Evolutionary conservation across 2,888 invertebrate genomes (phyloP), one percentile per base, ranked within the genome.

Genomic region (Petrolisthes cinctipes): DNA sequence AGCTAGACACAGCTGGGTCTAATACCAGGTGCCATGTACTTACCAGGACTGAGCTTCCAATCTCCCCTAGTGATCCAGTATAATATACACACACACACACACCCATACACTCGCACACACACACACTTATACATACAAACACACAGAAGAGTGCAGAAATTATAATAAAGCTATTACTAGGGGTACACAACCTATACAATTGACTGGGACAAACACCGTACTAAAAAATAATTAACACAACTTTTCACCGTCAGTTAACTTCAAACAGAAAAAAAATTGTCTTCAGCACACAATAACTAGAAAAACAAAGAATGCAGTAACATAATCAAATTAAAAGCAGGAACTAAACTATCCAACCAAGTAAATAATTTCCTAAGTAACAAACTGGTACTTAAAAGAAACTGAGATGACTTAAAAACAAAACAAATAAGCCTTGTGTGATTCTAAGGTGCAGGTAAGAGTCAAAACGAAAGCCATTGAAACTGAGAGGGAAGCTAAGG

Each of bases 401-500:
- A 71, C 5, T 51, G 37, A 82, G 68, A 83, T 51, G 23, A 37
- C 17, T n/a, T 73, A 66, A 81, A 20, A 81, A 81, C 54, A 71
- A 83, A 83, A 73, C 68, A 83, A 71, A 82, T 53, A 11, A 54
- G 78, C 79, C 61, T 79, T n/a, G 51, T 84, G 78, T 85, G 37
- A 85, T 54, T 54, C 57, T 68, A 79, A 71, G 68, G 81, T 66
- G 81, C 68, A 66, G 66, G 85, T 85, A 68, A 75, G 85, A 75
- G 85, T 85, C 78, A 78, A 83, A 68, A 68, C 23, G 76, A 79
- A 85, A 66, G 68, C 85, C 78, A 76, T 66, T 78, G 61, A 78
- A 82, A 84, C 78, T 84, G 66, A 84, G 61, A 78, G 76, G 78
- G 66, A 78, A 84, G 84, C 85, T 79, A 75, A 66, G 51, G 79